Percentiles rank a stretch among this genome's conserved stretches.
Conservation (phyloP, 2,113 vertebrate genomes). For the Beaufortia kweichowensis region DNA sequence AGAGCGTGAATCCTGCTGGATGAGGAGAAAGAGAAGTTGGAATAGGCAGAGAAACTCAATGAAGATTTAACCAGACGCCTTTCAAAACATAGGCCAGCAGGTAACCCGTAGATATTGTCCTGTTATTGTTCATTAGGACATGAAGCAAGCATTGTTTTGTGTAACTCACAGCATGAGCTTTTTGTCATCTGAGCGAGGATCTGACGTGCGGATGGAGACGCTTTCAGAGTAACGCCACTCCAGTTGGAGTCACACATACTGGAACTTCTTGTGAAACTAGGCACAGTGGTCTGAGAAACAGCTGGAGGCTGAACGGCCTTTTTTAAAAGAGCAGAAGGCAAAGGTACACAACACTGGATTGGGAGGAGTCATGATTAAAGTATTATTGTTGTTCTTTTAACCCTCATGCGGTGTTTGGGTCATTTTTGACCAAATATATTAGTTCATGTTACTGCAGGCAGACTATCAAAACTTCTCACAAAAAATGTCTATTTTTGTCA, state of each 20-base stretch:
- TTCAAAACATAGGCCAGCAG: conserved; percentile 78
- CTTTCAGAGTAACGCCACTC: conserved; percentile 76
- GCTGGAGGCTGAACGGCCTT: conserved; percentile 82
- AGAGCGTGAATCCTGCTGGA: conserved; percentile 91
- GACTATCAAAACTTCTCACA: too few relatives aligned
- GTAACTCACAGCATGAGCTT: conserved; percentile 76
- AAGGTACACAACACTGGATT: conserved; percentile 76
- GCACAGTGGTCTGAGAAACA: conserved; percentile 78
- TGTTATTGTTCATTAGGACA: too few relatives aligned
- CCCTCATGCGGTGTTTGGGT: too few relatives aligned
- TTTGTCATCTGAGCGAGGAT: conserved; percentile 81
- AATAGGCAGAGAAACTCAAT: conserved; percentile 80
- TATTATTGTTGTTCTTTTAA: too few relatives aligned
- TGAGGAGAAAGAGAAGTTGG: conserved; percentile 80
- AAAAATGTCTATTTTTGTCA: too few relatives aligned
- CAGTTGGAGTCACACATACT: conserved; percentile 84
- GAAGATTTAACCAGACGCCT: conserved; percentile 86
- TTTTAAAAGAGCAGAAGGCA: conserved; percentile 88
- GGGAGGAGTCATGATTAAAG: too few relatives aligned
- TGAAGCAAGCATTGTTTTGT: too few relatives aligned
- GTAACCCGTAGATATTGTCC: conserved; percentile 63
- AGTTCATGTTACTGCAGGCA: too few relatives aligned
- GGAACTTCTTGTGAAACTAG: conserved; percentile 82
- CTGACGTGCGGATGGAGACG: conserved; percentile 80
- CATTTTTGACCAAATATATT: too few relatives aligned